phyloP scores from a whole-genome alignment of 2,888 invertebrate genomes.

The Aradus depressus region DNA sequence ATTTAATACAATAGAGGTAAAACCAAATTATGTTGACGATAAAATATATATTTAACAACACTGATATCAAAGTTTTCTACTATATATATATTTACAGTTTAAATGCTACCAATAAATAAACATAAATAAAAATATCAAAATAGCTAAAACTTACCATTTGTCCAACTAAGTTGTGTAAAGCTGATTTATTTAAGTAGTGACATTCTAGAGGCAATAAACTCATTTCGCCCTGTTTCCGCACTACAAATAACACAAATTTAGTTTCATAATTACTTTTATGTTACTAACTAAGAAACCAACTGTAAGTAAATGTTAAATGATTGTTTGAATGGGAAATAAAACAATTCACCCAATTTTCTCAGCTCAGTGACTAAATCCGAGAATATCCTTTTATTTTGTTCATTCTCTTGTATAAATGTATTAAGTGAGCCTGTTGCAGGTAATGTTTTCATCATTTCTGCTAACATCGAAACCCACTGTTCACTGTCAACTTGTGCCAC shows the following conservation, averaged over 20 bases:
- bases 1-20: too few relatives aligned
- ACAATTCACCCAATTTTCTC: conserved; percentile 53
- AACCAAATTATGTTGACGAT: too few relatives aligned
- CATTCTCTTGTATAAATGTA: conserved; percentile 75
- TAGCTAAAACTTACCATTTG: conserved; percentile 32
- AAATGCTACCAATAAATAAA: not conserved
- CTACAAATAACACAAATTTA: conserved; percentile 30
- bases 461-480: conserved; percentile 94
- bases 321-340: too few relatives aligned
- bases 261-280: not conserved
- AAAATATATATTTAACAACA: too few relatives aligned
- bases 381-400: conserved; percentile 81
- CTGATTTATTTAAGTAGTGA: conserved; percentile 89
- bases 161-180: conserved; percentile 71
- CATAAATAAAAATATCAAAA: not conserved
- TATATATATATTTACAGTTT: not conserved
- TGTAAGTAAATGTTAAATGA: conserved; percentile 1
- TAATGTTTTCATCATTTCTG: conserved; percentile 87
- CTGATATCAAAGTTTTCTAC: too few relatives aligned
- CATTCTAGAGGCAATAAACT: conserved; percentile 90
- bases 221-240: conserved; percentile 68
- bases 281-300: not conserved
- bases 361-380: conserved; percentile 80
- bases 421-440: conserved; percentile 82
- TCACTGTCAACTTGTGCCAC: conserved; percentile 88